A percentile compares a stretch with the other conserved stretches of the same genome.
These are phyloP conservation scores for Columbina picui DNA, from an alignment of 2,113 vertebrate genomes.

Conservation along the genomic window DNA sequence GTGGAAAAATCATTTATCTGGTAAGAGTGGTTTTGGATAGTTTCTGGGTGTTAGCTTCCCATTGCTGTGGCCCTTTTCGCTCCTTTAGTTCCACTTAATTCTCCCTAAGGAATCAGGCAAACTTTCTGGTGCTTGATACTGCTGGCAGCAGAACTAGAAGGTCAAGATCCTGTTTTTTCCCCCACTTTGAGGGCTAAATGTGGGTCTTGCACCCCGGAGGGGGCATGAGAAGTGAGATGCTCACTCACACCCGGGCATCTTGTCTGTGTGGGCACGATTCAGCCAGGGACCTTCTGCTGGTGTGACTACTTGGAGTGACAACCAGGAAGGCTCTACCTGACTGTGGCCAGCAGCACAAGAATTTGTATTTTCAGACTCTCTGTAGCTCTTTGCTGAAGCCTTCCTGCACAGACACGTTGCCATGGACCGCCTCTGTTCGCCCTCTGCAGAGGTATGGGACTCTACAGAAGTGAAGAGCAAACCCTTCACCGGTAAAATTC, in stretches of 20 bases:
- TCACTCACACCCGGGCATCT: neutral
- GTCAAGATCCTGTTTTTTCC: neutral
- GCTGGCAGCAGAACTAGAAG: neutral
- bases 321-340: neutral
- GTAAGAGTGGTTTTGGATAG: neutral
- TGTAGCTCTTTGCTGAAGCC: neutral
- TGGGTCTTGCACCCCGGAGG: neutral
- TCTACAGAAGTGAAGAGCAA: neutral
- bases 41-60: neutral
- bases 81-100: neutral
- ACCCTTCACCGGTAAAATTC: neutral
- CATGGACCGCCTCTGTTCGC: neutral
- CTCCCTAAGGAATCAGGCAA: neutral
- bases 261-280: neutral
- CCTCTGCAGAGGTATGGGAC: accelerated
- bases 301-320: neutral
- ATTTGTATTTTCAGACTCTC: neutral
- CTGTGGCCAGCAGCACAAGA: neutral
- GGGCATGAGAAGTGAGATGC: neutral
- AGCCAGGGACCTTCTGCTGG: neutral
- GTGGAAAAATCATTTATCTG: neutral
- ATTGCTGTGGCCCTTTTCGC: neutral
- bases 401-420: neutral
- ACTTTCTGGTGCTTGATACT: neutral
- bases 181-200: neutral